Evolutionary conservation across 2,113 vertebrate species (phyloP), one percentile per base, ranked within the genome.

Genomic region (Ursus arctos): DNA sequence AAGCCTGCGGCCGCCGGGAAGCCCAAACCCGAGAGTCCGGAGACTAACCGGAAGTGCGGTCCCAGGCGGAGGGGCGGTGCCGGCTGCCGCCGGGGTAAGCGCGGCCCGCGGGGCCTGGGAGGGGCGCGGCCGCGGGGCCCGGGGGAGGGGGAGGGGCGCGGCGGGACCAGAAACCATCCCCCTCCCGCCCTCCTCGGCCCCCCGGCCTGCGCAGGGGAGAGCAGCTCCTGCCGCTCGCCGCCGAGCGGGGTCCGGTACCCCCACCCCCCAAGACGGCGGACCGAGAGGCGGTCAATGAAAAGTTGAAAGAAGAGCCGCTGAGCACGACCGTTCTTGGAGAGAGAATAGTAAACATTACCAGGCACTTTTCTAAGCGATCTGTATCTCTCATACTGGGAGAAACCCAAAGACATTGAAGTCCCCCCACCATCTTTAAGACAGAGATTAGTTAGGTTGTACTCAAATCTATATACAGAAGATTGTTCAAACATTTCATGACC

Each of bases 11-110:
- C 81, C 33, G 65, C 91, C 40, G 43, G 74, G 81, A 94, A 96
- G 2, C 15, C 84, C 33, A 1, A 31, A 79, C 31, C 49, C 33
- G 0, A 95, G 57, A 49, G 80, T 97, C 95, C 79, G 57, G 61
- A 85, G 36, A 95, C 63, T 82, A 93, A 94, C 97, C 98, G 98
- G 98, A 98, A 98, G 97, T 97, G 93, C 89, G 40, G 36, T 77
- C 69, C 67, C 79, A 49, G 93, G 91, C 76, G 55, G 43, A 89
- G 93, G 69, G 97, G 86, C 97, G 95, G 97, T 1, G 72, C 92
- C 69, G 63, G 86, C 53, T 63, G 88, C 96, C 43, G 83, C 91
- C 1, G 0, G 88, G 85, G 92, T 95, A 76, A 96, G 96, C 61
- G 81, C 26, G 28, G 85, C 49, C 76, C 5, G 71, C 28, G 67